Base-by-base conservation (phyloP, 53 echinoderm and acorn worm genomes). In the Crossaster papposus region DNA sequence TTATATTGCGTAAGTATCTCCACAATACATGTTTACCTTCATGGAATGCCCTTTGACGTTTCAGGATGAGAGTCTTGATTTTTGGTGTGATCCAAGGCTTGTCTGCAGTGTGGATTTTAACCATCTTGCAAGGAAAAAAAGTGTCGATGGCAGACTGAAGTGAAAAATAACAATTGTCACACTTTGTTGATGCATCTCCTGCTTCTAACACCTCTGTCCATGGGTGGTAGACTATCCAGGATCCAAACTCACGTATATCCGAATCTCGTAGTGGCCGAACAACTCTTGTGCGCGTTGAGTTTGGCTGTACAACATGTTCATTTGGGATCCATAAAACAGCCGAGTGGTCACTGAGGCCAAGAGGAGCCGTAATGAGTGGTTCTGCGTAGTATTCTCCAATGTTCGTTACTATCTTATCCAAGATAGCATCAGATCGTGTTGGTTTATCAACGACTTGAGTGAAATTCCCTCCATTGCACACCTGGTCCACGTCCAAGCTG, bases 31-130 rank as follows among this genome's bases (percentile, higher is more conserved):
- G 2, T 52, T 26, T 79, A 2, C 54, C 79, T 26, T 26, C 8
- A 54, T 79, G 79, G 30, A 51, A 79, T 26, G 79, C 79, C 26
- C 79, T 52, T 24, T 79, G 79, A 51, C 79, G 79, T 51, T 79
- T 79, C 24, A 79, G 28, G 71, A 90, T 72, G 20, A 89, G 79
- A 26, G 64, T 9, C 37, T 89, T 79, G 14, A 89, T 77, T 26
- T 5, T 50, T 12, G 80, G 79, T 26, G 89, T 37, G 13, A 90
- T 90, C 81, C 90, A 90, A 1, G 90, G 90, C 52, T 90, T 90
- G 72, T 90, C 90, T 7, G 70, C 70, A 1, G 26, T 71, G 34
- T 81, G 90, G 20, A 90, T 24, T 72, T 90, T 33, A 10, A 90
- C 65, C 3, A 51, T 64, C 72, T 74, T 90, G 32, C 82, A 81